Percentiles rank a stretch among this genome's conserved stretches.
Conservation (phyloP, 2,113 vertebrate species). For the Psephotus haematonotus region DNA sequence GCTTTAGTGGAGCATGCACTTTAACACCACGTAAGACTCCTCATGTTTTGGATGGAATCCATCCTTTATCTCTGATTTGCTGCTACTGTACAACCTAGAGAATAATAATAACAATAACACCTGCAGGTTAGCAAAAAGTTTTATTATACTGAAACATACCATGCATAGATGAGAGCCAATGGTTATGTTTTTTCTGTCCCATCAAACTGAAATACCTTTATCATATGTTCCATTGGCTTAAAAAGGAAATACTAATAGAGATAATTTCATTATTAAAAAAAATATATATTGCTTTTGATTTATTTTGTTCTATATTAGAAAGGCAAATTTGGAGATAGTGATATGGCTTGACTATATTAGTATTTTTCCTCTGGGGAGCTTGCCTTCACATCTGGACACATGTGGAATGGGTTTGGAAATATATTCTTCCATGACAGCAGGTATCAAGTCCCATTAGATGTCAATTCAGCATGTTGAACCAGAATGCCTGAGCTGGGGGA, state of each 20-base stretch:
- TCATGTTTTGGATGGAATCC: not conserved
- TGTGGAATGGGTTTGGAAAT: not conserved
- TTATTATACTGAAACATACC: slow-evolving; percentile 36
- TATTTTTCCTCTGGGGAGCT: not conserved
- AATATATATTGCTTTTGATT: not conserved
- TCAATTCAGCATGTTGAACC: not conserved
- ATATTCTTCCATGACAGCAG: not conserved
- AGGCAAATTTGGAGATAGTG: not conserved
- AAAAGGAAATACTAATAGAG: slow-evolving; percentile 5
- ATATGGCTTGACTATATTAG: not conserved
- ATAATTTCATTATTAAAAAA: slow-evolving; percentile 17
- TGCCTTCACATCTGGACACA: not conserved
- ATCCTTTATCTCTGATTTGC: not conserved
- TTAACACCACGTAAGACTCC: not conserved
- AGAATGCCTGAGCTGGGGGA: not conserved
- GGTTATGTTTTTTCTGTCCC: not conserved
- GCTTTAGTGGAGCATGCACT: not conserved
- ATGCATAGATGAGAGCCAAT: not conserved
- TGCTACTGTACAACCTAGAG: not conserved
- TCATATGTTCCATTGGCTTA: not conserved
- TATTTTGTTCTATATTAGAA: slow-evolving; percentile 12
- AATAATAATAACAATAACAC: not conserved
- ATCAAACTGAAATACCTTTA: not conserved
- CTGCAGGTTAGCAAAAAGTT: not conserved
- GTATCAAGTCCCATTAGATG: not conserved